Evolutionary conservation across 2,888 invertebrate genomes (phyloP).

Genomic region (Yponomeuta plumbellus): DNA sequence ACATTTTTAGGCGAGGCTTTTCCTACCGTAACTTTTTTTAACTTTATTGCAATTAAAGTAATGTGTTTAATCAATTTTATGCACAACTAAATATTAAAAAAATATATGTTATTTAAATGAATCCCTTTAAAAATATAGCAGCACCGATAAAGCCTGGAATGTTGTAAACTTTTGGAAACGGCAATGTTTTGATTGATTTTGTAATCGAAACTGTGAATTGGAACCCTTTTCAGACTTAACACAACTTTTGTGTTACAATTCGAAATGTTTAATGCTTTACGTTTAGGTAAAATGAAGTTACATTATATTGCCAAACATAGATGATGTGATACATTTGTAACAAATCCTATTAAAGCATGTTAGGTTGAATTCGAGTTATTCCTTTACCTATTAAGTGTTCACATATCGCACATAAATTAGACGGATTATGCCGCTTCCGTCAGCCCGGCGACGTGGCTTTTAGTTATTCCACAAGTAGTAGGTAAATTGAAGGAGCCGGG

Average conservation of each 20-base stretch:
- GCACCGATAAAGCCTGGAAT: neutral
- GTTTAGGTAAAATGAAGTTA: neutral
- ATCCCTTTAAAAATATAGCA: neutral
- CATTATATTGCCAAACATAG: neutral
- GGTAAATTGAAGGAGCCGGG: constrained; percentile 10
- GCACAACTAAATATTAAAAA: too few species aligned
- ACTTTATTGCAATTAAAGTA: neutral
- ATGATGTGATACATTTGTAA: neutral
- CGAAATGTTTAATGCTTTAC: neutral
- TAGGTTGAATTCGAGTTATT: neutral
- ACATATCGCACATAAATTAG: neutral
- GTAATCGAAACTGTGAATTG: neutral
- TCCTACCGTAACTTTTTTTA: neutral
- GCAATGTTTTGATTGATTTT: constrained; percentile 1
- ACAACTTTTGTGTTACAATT: neutral
- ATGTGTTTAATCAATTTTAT: too few species aligned
- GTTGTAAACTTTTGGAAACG: neutral
- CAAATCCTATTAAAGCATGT: neutral
- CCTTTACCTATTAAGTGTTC: neutral
- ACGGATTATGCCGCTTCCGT: neutral
- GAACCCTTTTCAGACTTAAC: neutral
- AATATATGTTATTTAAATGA: neutral
- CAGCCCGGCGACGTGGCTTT: constrained; percentile 5
- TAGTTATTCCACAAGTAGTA: constrained; percentile 8
- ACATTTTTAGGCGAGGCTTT: too few species aligned